phyloP scores from a whole-genome alignment of 2,888 invertebrate genomes.

The Pollenia amentaria region DNA sequence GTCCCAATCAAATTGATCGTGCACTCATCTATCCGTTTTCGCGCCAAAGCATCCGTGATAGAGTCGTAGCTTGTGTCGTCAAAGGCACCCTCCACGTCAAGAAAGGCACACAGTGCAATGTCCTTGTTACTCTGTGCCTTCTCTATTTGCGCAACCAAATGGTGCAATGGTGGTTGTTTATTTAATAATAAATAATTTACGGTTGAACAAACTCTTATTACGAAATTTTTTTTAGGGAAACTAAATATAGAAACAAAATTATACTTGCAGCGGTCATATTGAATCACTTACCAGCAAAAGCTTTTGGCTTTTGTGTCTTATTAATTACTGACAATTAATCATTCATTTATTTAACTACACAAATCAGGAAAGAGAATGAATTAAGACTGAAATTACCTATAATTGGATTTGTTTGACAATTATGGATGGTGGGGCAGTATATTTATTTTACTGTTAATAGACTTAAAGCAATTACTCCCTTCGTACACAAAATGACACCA shows the following conservation, averaged over 20 bases:
- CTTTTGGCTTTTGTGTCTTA: not conserved
- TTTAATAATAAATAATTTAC: not conserved
- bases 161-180: no score
- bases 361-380: slow-evolving; percentile 12
- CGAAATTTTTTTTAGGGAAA: not conserved
- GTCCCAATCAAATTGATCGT: no score
- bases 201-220: not conserved
- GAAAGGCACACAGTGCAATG: no score
- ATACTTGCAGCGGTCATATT: not conserved
- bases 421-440: not conserved
- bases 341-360: slow-evolving; percentile 10
- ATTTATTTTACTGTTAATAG: not conserved
- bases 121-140: no score
- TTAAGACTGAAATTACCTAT: slow-evolving; percentile 16
- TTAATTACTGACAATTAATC: slow-evolving; percentile 12
- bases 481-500: no score
- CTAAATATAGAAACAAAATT: not conserved
- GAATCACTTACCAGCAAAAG: no score
- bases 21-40: no score
- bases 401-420: slow-evolving; percentile 30
- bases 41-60: no score
- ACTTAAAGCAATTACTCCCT: not conserved
- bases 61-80: no score
- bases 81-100: no score
- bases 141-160: no score